Evolutionary conservation across 2,888 invertebrate genomes (phyloP), one percentile per base, ranked within the genome.

Genomic region (Notodonta ziczac): DNA sequence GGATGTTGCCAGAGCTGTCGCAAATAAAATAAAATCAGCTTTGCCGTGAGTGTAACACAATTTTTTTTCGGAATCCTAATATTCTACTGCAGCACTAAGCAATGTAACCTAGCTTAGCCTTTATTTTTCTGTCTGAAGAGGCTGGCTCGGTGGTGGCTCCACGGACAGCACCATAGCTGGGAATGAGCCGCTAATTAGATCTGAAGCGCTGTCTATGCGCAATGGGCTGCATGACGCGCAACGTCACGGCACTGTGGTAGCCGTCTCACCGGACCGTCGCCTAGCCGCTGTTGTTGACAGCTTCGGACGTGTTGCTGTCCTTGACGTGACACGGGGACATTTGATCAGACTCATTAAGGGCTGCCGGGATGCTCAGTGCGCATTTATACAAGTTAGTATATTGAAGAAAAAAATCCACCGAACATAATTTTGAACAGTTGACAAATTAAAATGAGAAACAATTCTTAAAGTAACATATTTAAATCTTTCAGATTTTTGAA

Each of bases 321-420:
- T 99, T 44, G 98, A 99, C 88, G 96, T 97, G 13, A 94, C 94
- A 56, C 95, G 95, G 70, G 98, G 98, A 0, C 94, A 97, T 59
- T 96, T 97, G 35, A 90, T 98, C 50, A 94, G 98, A 58, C 96
- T 99, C 82, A 98, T 98, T 95, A 99, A 99, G 93, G 99, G 99
- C 5, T 99, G 98, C 86, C 94, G 99, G 58, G 98, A 99, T 84
- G 99, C 99, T 0, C 97, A 99, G 84, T 98, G 98, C 84, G 98
- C 97, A 3, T 99, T 99, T 95, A 93, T 99, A 52, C 97, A 98
- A 88, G 97, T 97, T 75, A 40, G 70, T 70, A 42, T 56, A 16
- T 46, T 46, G n/a, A 46, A 46, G n/a, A 46, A 46, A 46, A 46
- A n/a, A 42, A 4, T 42, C 8, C 24, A 24, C 24, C 42, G 1